Base-by-base conservation (phyloP, 2,888 invertebrate species). In the Microplitis deprimator region DNA sequence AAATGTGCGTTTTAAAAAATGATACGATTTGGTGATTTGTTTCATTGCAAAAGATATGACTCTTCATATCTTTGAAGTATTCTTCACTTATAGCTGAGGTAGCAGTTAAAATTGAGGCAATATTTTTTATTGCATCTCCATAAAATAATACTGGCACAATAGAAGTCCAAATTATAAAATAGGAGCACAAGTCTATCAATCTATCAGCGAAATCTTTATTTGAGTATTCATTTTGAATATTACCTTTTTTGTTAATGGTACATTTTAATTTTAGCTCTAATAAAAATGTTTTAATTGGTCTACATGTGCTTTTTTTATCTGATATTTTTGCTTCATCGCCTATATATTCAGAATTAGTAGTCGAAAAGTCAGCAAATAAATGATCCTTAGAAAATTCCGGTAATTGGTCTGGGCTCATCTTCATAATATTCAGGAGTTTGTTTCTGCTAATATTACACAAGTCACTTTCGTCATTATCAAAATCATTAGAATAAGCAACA, bases 171-270 rank as follows among this genome's bases (percentile, higher is more conserved):
- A n/a, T 16, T 16, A 61, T 17, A 61, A 61, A 61, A 61, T 61
- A 16, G 13, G 13, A 16, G n/a, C 16, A n/a, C 13, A 61, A 61
- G 2, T 61, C 16, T n/a, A 61, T 61, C 1, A 7, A 17, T 61
- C 61, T n/a, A 6, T 61, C 16, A 61, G 61, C 61, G n/a, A 61
- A 61, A 61, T 61, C 8, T n/a, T n/a, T n/a, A 17, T 61, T 61
- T 6, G 6, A 61, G n/a, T 61, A 61, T 61, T 61, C 5, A 61
- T 61, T 61, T 8, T n/a, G 13, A 7, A 61, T n/a, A 1, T 1
- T 61, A 61, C 8, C 61, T 7, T 7, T n/a, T n/a, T 16, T n/a
- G n/a, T 61, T n/a, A 1, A n/a, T 16, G 13, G 13, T n/a, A 61
- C 61, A 61, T n/a, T 61, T 61, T 2, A 6, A 7, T 61, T 61